Base-by-base conservation (phyloP, 2,797 vertebrate species). In the Neostethus bicornis region DNA sequence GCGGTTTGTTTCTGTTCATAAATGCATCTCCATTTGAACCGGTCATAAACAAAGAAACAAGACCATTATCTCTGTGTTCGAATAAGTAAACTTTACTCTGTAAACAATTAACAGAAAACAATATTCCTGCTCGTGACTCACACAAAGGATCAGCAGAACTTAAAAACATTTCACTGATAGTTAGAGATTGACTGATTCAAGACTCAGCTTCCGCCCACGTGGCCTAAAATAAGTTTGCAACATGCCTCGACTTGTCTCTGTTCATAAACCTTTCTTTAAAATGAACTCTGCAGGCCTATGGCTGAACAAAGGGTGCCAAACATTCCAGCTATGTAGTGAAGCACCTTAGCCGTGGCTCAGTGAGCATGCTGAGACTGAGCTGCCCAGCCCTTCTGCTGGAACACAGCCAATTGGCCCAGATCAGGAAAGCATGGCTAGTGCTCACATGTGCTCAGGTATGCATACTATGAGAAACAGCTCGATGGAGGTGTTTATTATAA, bases 301-400 rank as follows among this genome's bases (percentile, higher is more conserved):
- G 58, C 24, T 65, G 69, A 69, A 83, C 88, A 78, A 86, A 83
- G 75, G 74, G 69, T 4, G 34, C 63, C 69, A 90, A 75, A 72
- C 84, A 92, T 92, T 87, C 73, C 76, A 89, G 83, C 77, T 89
- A 90, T 90, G 90, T 79, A 43, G 61, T 16, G 46, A 66, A 83
- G 85, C 80, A 87, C 85, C 84, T 85, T 86, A 65, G 72, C 73
- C 62, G 67, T 61, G 62, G 9, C 62, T 77, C 52, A 43, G 57
- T 1, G 13, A 80, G 81, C 84, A 73, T 81, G 86, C 79, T 79
- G 85, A 73, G 78, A 60, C 86, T 58, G 14, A 83, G 63, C 70
- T 57, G 63, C 76, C 61, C 55, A 58, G 64, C 77, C 70, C 77
- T 61, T 55, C 65, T 53, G 67, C 79, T 89, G 86, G 85, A 73